phyloP scores from a whole-genome alignment of 1,140 invertebrate genomes.

The Eulimnadia texana region DNA sequence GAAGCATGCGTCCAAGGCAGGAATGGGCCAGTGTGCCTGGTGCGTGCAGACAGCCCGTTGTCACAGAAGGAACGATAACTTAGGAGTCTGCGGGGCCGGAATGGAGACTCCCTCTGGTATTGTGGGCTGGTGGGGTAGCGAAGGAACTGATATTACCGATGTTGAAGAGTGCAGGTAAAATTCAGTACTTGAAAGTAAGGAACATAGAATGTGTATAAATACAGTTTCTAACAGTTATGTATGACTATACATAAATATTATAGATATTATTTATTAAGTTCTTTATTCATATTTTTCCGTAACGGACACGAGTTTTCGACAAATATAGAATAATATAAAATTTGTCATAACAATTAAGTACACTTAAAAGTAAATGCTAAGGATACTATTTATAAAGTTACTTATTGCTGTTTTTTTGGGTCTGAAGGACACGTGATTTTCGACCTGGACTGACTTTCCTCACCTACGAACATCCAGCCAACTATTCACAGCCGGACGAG shows the following conservation, averaged over 20 bases:
- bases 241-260: too few relatives aligned
- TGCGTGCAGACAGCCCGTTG: slow-evolving; percentile 84
- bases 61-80: slow-evolving; percentile 68
- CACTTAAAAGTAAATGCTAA: too few relatives aligned
- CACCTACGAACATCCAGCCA: slow-evolving; percentile 69
- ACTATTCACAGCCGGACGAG: slow-evolving; percentile 68
- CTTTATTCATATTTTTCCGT: too few relatives aligned
- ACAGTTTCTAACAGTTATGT: too few relatives aligned
- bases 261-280: too few relatives aligned
- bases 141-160: slow-evolving; percentile 60
- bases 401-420: too few relatives aligned
- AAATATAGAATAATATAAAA: too few relatives aligned
- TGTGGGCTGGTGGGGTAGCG: slow-evolving; percentile 74
- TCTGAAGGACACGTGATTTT: slow-evolving; percentile 42
- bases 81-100: slow-evolving; percentile 54
- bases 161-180: slow-evolving; percentile 57
- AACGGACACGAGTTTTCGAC: too few relatives aligned
- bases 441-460: slow-evolving; percentile 76
- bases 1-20: slow-evolving; percentile 21
- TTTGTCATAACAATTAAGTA: too few relatives aligned
- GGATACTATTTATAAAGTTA: too few relatives aligned
- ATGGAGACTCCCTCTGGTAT: slow-evolving; percentile 61
- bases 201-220: too few relatives aligned
- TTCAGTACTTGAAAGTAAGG: too few relatives aligned
- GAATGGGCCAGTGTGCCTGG: slow-evolving; percentile 67